Base-by-base conservation (phyloP, 23 tunicate species). In the Aplidium turbinatum region DNA sequence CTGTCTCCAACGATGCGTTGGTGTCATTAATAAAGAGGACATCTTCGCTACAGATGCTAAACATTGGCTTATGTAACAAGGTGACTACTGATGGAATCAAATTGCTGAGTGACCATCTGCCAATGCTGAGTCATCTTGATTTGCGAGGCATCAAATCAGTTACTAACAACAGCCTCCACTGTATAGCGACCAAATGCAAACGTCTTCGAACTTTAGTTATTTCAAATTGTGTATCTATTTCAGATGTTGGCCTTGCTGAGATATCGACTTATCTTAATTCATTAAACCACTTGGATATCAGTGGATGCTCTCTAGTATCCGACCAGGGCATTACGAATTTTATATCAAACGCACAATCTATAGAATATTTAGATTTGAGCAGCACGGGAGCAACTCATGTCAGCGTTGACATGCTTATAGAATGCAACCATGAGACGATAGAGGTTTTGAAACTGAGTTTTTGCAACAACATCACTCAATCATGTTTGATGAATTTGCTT, bases 21-120 rank as follows among this genome's bases (percentile, higher is more conserved):
- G 33, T 63, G 32, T 5, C 70, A 6, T 57, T 86, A 60, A 21
- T 75, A 3, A 34, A 61, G 31, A 1, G 38, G 27, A 70, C 73
- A 31, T 1, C 38, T 6, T 36, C 60, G 0, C 42, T 86, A 21
- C 16, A 38, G 2, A 48, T n/a, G 7, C 58, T 86, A 0, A 73
- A 86, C 46, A 72, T 86, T 38, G 93, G 93, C 13, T 47, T 86
- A 25, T 86, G 93, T 53, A 53, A 65, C 33, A 86, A 86, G 72
- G 48, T 78, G 6, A 45, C 85, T 24, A 22, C 63, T 30, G 80
- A 86, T 21, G 58, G 68, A 53, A 50, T 86, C 13, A 42, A 28
- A n/a, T n/a, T 18, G 5, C 31, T 72, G 54, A 71, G 79, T 42
- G 20, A 61, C 11, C 47, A 47, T 2, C 47, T 78, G 36, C 36